Conservation (phyloP, 2,797 vertebrate genomes). For the Coranthus polyacanthus region DNA sequence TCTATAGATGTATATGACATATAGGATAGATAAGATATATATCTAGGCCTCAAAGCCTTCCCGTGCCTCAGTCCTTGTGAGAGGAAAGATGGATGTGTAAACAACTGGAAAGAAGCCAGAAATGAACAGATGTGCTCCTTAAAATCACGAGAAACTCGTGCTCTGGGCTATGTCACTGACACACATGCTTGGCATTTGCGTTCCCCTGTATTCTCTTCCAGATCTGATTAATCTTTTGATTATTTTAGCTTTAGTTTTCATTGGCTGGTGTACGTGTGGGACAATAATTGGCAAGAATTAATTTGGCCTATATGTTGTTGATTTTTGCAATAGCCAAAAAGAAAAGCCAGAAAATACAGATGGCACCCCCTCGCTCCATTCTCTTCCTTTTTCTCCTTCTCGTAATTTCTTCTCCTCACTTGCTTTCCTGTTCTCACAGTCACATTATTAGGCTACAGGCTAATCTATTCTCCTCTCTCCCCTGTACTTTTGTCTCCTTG, state of each 20-base stretch:
- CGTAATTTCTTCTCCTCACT: constrained; percentile 44
- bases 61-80: constrained; percentile 47
- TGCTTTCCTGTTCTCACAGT: constrained; percentile 51
- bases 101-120: constrained; percentile 59
- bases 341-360: constrained; percentile 72
- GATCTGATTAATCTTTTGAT: constrained; percentile 73
- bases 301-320: constrained; percentile 71
- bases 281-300: constrained; percentile 58
- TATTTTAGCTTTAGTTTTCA: constrained; percentile 62
- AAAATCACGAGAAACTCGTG: constrained; percentile 52
- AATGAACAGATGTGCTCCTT: constrained; percentile 67
- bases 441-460: constrained; percentile 64
- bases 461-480: constrained; percentile 67
- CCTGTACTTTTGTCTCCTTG: constrained; percentile 72
- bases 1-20: too few relatives aligned
- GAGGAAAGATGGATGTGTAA: constrained; percentile 56
- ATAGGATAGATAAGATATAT: too few relatives aligned
- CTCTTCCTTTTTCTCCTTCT: constrained; percentile 35
- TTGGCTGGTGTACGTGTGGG: constrained; percentile 56
- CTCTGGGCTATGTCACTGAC: constrained; percentile 52
- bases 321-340: constrained; percentile 70
- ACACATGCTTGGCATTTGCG: constrained; percentile 26
- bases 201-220: constrained; percentile 35
- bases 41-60: constrained; percentile 53
- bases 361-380: constrained; percentile 59